Conservation (phyloP, 2,113 vertebrate species). For the Hippocampus comes region DNA sequence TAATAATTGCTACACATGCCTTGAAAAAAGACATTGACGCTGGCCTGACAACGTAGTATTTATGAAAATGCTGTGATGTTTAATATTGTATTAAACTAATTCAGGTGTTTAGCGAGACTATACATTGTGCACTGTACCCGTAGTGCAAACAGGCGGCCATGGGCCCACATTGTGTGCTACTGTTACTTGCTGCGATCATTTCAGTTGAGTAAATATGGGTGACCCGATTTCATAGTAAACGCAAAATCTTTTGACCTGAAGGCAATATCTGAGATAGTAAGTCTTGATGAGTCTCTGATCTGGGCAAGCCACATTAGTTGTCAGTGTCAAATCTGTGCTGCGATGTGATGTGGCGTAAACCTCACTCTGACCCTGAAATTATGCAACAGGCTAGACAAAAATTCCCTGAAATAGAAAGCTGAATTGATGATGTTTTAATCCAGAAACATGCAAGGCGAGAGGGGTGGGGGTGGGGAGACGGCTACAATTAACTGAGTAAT, state of each 20-base stretch:
- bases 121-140: neutral
- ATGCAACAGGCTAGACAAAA: conserved; percentile 39
- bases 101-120: neutral
- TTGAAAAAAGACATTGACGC: neutral
- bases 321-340: neutral
- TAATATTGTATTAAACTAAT: neutral
- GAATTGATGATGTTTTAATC: conserved; percentile 22
- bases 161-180: neutral
- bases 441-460: neutral
- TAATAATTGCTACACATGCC: neutral
- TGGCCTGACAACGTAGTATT: neutral
- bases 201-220: conserved; percentile 25
- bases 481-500: neutral
- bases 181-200: neutral
- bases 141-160: neutral
- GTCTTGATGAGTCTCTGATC: neutral
- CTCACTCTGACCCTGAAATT: conserved; percentile 22
- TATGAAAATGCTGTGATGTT: neutral
- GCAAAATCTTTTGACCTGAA: conserved; percentile 19
- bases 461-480: neutral
- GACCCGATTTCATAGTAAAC: conserved; percentile 39
- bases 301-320: neutral
- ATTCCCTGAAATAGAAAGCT: conserved; percentile 27
- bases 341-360: conserved; percentile 23
- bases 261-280: conserved; percentile 17